These are phyloP conservation scores for Geodia barretti DNA, from an alignment of 37 sponge, comb jelly and placozoan species.

Conservation along the genomic window DNA sequence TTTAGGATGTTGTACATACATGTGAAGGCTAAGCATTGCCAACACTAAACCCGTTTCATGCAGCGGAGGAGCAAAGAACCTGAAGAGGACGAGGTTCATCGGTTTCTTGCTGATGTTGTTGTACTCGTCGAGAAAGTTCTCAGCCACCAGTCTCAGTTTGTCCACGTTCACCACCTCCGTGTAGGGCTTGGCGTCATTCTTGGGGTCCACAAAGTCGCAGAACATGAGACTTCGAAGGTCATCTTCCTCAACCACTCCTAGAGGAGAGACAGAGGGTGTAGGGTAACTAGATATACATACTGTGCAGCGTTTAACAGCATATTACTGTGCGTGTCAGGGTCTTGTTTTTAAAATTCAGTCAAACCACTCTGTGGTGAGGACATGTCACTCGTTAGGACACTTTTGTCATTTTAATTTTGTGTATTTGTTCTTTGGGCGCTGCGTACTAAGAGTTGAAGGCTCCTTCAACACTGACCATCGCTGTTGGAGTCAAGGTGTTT, in stretches of 20 bases:
- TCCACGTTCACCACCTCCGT: constrained; percentile 87
- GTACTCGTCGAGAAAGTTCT: constrained; percentile 93
- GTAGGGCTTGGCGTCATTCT: constrained; percentile 88
- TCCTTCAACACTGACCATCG: constrained; percentile 78
- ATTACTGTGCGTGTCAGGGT: too few relatives aligned
- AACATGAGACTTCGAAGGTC: constrained; percentile 94
- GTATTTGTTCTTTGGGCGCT: background rate
- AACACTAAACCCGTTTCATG: background rate
- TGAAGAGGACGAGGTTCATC: constrained; percentile 97
- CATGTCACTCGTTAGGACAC: too few relatives aligned
- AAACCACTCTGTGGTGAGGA: too few relatives aligned
- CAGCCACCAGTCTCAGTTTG: constrained; percentile 88
- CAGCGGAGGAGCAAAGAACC: constrained; percentile 43
- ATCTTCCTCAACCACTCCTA: constrained; percentile 90
- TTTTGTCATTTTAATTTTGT: background rate
- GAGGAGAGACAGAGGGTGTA: background rate
- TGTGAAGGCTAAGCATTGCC: background rate
- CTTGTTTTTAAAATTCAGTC: too few relatives aligned
- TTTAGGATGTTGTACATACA: background rate
- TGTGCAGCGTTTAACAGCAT: too few relatives aligned
- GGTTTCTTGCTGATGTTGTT: constrained; percentile 98
- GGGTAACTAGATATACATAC: too few relatives aligned
- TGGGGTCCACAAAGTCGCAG: constrained; percentile 97
- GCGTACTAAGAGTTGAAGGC: background rate
- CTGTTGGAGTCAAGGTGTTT: constrained; percentile 81